phyloP scores from a whole-genome alignment of 2,797 vertebrate genomes.

The Tiaroga cobitis region DNA sequence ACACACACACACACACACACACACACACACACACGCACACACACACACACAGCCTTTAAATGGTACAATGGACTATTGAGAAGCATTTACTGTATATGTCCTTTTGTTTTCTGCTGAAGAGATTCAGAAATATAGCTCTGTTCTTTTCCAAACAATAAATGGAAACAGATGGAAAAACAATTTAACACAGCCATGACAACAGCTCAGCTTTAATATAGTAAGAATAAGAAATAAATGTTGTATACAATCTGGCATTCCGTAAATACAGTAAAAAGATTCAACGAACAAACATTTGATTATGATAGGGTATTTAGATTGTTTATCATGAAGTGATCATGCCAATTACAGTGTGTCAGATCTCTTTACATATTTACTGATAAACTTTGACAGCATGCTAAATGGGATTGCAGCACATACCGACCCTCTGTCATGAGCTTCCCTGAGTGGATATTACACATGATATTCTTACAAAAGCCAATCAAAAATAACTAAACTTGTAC shows the following conservation, averaged over 20 bases:
- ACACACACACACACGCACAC: background rate
- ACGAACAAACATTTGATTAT: background rate
- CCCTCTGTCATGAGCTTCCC: background rate
- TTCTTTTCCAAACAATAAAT: background rate
- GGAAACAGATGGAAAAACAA: conserved; percentile 11
- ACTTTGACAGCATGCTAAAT: conserved; percentile 32
- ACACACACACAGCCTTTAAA: background rate
- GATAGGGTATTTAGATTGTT: conserved; percentile 11
- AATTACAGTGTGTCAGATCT: conserved; percentile 29
- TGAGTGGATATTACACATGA: background rate
- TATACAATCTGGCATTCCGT: background rate
- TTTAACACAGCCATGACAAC: background rate
- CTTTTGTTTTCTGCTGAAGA: conserved; percentile 12
- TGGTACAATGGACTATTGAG: background rate
- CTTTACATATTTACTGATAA: conserved; percentile 41
- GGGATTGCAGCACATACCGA: background rate
- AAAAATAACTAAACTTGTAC: background rate
- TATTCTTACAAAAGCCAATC: background rate
- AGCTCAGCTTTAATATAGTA: background rate
- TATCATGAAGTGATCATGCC: conserved; percentile 33
- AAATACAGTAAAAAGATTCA: background rate
- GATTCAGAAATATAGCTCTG: background rate
- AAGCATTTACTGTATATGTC: background rate
- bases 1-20: conserved; percentile 13
- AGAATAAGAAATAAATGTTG: background rate